Evolutionary conservation across 2,797 vertebrate genomes (phyloP), one percentile per base, ranked within the genome.

Genomic region (Vultur gryphus): DNA sequence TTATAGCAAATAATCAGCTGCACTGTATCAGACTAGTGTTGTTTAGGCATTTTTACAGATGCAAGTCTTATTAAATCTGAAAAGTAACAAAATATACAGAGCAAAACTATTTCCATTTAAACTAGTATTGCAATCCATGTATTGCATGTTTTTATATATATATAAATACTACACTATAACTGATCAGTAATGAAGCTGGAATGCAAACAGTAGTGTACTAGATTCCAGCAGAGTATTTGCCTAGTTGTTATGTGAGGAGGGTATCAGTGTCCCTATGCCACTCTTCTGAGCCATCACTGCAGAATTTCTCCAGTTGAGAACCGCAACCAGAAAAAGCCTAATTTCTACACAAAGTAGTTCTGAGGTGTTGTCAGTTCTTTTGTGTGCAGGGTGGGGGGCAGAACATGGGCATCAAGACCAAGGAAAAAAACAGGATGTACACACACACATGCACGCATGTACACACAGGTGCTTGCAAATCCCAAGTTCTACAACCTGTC

Each of bases 71-170:
- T 97, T 97, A 97, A 97, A 98, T 98, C 97, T 98, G 97, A 97
- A 98, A 98, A 97, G 97, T 97, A 98, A 98, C 98, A 98, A 98
- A 99, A 99, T 99, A 99, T 99, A 99, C 99, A 99, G 99, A 99
- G 98, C 99, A 98, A 97, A 98, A 98, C 97, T 98, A 98, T 97
- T 97, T 98, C 98, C 98, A 98, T 98, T 98, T 89, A 93, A 97
- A 92, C 97, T 98, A 98, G 91, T 90, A 97, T 86, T 98, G 98
- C 98, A 98, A 98, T 98, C 98, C 98, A 95, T 39, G 24, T 89
- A 85, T 90, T 96, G 88, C 85, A 89, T 94, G 71, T 97, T 82
- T 98, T 73, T 71, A 79, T 76, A 92, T 87, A 98, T 98, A 99
- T 99, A 99, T 99, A 99, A 99, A 99, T 98, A 98, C 97, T 97